A percentile compares a stretch with the other conserved stretches of the same genome.
These are phyloP conservation scores for Phytoseiulus persimilis DNA, from an alignment of 2,888 invertebrate genomes.

Conservation along the genomic window DNA sequence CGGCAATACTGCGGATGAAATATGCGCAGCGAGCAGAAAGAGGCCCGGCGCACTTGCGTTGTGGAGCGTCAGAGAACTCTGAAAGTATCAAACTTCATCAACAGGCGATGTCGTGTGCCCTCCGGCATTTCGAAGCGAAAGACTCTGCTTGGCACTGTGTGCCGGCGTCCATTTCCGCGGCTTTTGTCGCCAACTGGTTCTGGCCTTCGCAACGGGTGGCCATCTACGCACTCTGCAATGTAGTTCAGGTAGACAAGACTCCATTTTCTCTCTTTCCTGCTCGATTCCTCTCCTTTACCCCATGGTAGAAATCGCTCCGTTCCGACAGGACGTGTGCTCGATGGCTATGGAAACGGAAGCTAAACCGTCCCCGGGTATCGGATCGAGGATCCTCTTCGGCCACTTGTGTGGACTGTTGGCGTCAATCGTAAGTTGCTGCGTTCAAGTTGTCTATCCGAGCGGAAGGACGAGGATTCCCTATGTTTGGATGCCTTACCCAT, in stretches of 20 bases:
- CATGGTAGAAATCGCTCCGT: not conserved
- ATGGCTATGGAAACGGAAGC: not conserved
- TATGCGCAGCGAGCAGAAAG: not conserved
- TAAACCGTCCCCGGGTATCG: not conserved
- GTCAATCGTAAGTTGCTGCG: not conserved
- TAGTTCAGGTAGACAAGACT: not conserved
- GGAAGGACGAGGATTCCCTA: too few species aligned
- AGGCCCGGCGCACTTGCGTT: not conserved
- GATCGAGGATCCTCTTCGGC: not conserved
- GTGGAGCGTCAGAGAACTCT: not conserved
- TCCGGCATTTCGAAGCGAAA: not conserved
- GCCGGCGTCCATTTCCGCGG: not conserved
- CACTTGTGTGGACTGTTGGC: not conserved
- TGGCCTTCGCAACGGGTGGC: conserved; percentile 29
- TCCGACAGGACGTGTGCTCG: not conserved
- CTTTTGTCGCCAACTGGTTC: not conserved
- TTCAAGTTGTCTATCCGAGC: too few species aligned
- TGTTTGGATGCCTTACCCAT: too few species aligned
- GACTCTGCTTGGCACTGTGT: not conserved
- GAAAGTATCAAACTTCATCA: not conserved
- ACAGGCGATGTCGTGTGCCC: not conserved
- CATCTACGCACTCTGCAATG: conserved; percentile 20
- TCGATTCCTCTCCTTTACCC: not conserved
- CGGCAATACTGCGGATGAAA: not conserved
- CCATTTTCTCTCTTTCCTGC: too few species aligned